Evolutionary conservation across 2,113 vertebrate genomes (phyloP).

Genomic region (Rhizomys pruinosus): DNA sequence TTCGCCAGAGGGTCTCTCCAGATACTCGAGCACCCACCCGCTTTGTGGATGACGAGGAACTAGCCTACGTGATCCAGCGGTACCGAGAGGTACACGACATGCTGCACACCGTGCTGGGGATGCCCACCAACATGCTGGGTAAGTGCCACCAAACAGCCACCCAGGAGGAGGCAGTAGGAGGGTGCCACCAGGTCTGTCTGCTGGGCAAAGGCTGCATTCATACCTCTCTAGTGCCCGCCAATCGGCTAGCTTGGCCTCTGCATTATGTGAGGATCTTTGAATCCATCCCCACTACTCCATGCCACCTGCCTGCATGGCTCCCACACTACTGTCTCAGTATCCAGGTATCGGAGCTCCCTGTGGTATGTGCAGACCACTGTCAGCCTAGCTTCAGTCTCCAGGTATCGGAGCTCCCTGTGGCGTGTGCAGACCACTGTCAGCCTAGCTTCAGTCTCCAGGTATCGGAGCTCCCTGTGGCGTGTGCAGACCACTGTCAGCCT

Average conservation of each 20-base stretch:
- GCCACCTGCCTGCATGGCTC: background rate
- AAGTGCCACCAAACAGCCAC: conserved; percentile 64
- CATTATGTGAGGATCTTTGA: background rate
- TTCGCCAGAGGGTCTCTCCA: conserved; percentile 92
- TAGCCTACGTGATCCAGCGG: conserved; percentile 95
- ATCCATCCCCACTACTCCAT: background rate
- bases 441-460: no score
- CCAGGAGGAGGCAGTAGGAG: rapidly evolving
- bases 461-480: background rate
- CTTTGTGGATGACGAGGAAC: conserved; percentile 95
- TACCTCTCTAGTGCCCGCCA: background rate
- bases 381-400: no score
- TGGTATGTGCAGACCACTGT: background rate
- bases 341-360: background rate
- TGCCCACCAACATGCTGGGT: conserved; percentile 98
- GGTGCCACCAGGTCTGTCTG: rapidly evolving
- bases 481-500: background rate
- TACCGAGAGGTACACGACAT: conserved; percentile 97
- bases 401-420: background rate
- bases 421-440: background rate
- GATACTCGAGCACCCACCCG: conserved; percentile 93
- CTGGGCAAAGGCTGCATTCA: background rate
- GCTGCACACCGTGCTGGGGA: conserved; percentile 95
- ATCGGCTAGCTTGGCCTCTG: background rate
- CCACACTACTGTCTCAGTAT: background rate